phyloP scores from a whole-genome alignment of 2,797 vertebrate species.

The Telmatherina bonti region DNA sequence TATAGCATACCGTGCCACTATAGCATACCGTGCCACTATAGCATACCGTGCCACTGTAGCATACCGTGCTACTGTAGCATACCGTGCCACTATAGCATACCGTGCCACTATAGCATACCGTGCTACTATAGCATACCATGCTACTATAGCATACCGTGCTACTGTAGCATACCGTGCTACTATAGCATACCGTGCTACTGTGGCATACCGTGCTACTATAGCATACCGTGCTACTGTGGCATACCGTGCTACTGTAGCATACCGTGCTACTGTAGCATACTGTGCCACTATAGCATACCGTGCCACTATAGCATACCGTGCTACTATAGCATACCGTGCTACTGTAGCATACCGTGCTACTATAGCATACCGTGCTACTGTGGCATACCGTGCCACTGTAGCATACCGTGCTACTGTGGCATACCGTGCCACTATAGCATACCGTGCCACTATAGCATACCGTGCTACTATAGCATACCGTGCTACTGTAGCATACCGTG shows the following conservation, averaged over 20 bases:
- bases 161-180: background rate
- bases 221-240: slow-evolving; percentile 12
- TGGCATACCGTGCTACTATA: slow-evolving; percentile 6
- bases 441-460: slow-evolving; percentile 10
- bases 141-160: no score
- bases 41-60: slow-evolving; percentile 5
- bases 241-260: background rate
- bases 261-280: slow-evolving; percentile 11
- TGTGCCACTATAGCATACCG: slow-evolving; percentile 1
- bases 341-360: background rate
- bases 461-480: slow-evolving; percentile 1
- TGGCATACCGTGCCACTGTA: slow-evolving; percentile 6
- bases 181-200: slow-evolving; percentile 12
- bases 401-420: slow-evolving; percentile 12
- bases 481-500: slow-evolving; percentile 5
- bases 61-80: slow-evolving; percentile 8
- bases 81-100: slow-evolving; percentile 1
- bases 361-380: slow-evolving; percentile 12
- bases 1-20: background rate
- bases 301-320: slow-evolving; percentile 5
- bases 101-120: slow-evolving; percentile 6
- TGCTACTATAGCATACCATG: slow-evolving; percentile 7
- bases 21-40: slow-evolving; percentile 15
- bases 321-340: slow-evolving; percentile 14
- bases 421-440: slow-evolving; percentile 1